These are phyloP conservation scores for Taeniopygia guttata DNA, from an alignment of 2,797 vertebrate species.

Conservation along the genomic window DNA sequence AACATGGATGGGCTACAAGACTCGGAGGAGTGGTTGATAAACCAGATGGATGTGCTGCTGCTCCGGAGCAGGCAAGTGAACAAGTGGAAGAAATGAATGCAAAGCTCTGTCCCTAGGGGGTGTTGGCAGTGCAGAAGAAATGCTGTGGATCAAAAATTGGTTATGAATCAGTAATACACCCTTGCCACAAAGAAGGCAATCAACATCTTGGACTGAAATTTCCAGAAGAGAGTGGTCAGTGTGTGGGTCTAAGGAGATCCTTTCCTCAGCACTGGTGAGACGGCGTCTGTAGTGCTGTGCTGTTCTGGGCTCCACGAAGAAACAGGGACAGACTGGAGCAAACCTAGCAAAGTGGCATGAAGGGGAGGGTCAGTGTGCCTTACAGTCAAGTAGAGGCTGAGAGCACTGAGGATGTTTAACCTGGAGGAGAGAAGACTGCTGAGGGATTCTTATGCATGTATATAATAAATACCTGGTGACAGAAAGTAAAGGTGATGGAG, in stretches of 20 bases:
- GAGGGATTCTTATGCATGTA: background rate
- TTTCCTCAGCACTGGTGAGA: background rate
- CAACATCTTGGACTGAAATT: background rate
- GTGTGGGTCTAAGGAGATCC: background rate
- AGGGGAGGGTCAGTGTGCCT: background rate
- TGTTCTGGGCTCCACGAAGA: background rate
- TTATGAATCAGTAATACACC: background rate
- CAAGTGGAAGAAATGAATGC: background rate
- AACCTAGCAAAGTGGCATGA: background rate
- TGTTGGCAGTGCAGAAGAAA: background rate
- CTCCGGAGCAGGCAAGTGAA: background rate
- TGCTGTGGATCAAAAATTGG: background rate
- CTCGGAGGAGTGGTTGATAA: background rate
- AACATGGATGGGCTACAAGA: background rate
- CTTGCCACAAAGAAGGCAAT: background rate
- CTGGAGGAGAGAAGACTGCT: background rate
- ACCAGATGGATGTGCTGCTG: background rate
- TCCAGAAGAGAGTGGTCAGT: background rate
- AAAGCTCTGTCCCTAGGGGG: rapidly evolving
- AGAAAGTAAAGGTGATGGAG: background rate
- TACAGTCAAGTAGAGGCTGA: background rate
- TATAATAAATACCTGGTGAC: background rate
- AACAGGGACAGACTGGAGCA: background rate
- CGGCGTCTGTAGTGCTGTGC: background rate
- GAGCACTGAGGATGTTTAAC: background rate